A percentile compares a stretch with the other conserved stretches of the same genome.
Evolutionary conservation across 2,113 vertebrate species (phyloP).

Genomic region (Neogobius melanostomus): DNA sequence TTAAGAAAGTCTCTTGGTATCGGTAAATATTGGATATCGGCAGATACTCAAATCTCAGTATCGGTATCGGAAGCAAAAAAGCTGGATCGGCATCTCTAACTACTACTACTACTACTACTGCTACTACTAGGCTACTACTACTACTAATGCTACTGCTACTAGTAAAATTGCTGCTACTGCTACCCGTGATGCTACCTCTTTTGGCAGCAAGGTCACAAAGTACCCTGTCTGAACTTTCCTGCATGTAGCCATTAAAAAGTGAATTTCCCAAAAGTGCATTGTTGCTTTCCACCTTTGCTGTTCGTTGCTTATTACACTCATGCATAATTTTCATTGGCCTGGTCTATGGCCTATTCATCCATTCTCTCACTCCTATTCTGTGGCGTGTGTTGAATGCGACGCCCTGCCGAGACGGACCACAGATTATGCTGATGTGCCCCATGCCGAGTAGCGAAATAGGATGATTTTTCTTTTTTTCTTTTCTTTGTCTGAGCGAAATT

Average conservation of each 20-base stretch:
- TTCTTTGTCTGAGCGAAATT: constrained; percentile 57
- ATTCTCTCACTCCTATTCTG: constrained; percentile 19
- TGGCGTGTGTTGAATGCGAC: constrained; percentile 41
- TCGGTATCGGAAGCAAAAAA: too few relatives aligned
- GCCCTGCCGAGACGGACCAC: constrained; percentile 44
- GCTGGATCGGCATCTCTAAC: too few relatives aligned
- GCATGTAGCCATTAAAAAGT: background rate
- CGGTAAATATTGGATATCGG: too few relatives aligned
- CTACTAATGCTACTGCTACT: background rate
- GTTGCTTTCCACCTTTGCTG: background rate
- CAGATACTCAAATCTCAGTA: too few relatives aligned
- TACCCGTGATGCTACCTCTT: background rate
- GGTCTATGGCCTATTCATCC: constrained; percentile 30
- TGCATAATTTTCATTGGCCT: constrained; percentile 63
- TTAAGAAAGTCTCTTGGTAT: too few relatives aligned
- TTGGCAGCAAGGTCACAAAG: background rate
- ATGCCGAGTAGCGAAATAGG: constrained; percentile 45
- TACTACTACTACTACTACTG: background rate
- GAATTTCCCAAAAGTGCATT: background rate
- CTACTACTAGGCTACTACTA: background rate
- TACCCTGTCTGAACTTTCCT: too few relatives aligned
- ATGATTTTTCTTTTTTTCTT: constrained; percentile 43
- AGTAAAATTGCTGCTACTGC: background rate
- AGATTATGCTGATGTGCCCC: constrained; percentile 62
- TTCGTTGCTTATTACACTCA: constrained; percentile 67